Evolutionary conservation across 2,888 invertebrate species (phyloP), one percentile per base, ranked within the genome.

Genomic region (Disparrhopalites patrizii): DNA sequence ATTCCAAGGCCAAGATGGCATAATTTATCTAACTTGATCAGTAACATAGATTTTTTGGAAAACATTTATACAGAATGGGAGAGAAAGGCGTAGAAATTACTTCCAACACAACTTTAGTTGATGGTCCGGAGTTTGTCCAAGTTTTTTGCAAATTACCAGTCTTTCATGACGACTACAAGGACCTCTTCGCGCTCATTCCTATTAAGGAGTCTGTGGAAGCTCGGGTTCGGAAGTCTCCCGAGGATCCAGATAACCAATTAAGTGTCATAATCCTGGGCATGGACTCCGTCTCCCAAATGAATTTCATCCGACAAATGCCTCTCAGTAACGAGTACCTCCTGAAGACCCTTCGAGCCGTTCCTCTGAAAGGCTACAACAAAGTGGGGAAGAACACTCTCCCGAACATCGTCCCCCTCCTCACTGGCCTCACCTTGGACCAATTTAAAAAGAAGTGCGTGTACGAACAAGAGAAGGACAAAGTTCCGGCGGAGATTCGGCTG

Each of bases 351-450:
- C 64, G 70, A 0, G 79, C 77, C 0, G 70, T 79, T 30, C 76
- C 77, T 38, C 69, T 79, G 62, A 51, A 75, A 3, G 79, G 78
- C 0, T 75, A 74, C 52, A 73, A 69, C 20, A 82, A 82, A 75
- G 80, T 82, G 2, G 82, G 79, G 0, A 82, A 82, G 71, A 82
- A 82, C 70, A 82, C 82, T 0, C 80, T 80, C 65, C 80, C 81
- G 1, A 82, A 82, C 71, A 73, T 81, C 23, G 76, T 79, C 2
- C 79, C 81, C 0, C 70, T 81, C 62, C 75, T 81, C 1, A 76
- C 78, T 3, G 81, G 81, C 3, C 33, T 67, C 10, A 65, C 61
- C 13, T 18, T 62, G 15, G 57, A 70, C 3, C 69, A 73, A 55
- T 62, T 71, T n/a, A 66, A 68, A 23, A 47, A 67, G 31, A 2